A percentile compares a stretch with the other conserved stretches of the same genome.
These are phyloP conservation scores for Brachionichthys hirsutus DNA, from an alignment of 2,113 vertebrate species.

Conservation along the genomic window DNA sequence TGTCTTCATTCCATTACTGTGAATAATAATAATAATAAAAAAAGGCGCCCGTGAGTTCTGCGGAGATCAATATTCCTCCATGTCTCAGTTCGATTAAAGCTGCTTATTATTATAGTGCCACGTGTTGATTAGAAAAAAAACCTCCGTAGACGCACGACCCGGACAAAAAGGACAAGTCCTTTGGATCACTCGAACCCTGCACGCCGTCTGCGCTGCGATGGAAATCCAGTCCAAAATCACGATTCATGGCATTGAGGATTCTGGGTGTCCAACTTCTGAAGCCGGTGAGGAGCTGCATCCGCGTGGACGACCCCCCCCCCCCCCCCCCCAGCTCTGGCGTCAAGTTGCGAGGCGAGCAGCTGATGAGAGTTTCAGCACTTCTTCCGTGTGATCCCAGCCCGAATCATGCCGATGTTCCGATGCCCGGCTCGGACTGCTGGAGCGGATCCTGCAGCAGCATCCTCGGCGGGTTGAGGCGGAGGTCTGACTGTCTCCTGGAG, in stretches of 20 bases:
- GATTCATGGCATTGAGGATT: constrained; percentile 47
- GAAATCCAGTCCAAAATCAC: constrained; percentile 43
- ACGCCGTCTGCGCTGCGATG: constrained; percentile 30
- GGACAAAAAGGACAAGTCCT: constrained; percentile 22
- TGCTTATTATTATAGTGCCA: constrained; percentile 52
- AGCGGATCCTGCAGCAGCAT: constrained; percentile 32
- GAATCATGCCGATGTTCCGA: constrained; percentile 13
- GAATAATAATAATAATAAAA: no score
- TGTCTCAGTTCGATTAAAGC: constrained; percentile 31
- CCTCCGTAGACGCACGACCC: constrained; percentile 11
- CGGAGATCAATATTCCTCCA: constrained; percentile 50
- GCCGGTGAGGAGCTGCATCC: constrained; percentile 45
- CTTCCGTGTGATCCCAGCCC: constrained; percentile 1
- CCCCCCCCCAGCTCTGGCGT: constrained; percentile 40
- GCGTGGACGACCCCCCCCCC: constrained; percentile 49
- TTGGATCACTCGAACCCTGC: constrained; percentile 15
- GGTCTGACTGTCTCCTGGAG: constrained; percentile 45
- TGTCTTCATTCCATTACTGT: constrained; percentile 72
- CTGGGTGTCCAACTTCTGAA: constrained; percentile 66
- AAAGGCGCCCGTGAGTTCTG: constrained; percentile 45
- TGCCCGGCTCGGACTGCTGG: constrained; percentile 21
- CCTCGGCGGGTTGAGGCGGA: constrained; percentile 36
- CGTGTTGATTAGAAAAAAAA: constrained; percentile 57
- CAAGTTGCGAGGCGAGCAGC: constrained; percentile 55
- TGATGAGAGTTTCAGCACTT: constrained; percentile 14